Base-by-base conservation (phyloP, 2,888 invertebrate species). In the Acheta domesticus region DNA sequence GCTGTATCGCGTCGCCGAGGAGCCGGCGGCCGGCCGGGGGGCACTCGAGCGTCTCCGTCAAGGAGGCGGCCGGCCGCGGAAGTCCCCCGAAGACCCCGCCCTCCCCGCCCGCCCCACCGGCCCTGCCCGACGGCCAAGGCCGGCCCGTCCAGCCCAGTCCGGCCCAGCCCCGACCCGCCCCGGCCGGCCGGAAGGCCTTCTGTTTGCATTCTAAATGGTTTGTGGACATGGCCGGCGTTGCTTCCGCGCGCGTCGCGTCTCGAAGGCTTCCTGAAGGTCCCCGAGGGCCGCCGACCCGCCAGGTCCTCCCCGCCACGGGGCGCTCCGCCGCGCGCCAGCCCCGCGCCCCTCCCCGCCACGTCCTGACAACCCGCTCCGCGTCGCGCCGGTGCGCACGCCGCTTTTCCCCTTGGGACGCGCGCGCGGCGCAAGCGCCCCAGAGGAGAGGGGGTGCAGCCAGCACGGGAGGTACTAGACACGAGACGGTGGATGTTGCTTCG, bases 361-460 rank as follows among this genome's bases (percentile, higher is more conserved):
- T 14, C 16, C 14, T 11, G 48, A 49, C 49, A 48, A 36, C 76
- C 48, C 48, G 48, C 49, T 49, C 19, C 48, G 48, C 76, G 36
- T n/a, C 23, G 23, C 23, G 23, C 23, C 23, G 23, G 23, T 23
- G 23, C 23, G 48, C 48, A 76, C 76, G 48, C 49, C 19, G 19
- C 48, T 5, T 5, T n/a, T 11, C 48, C 36, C 76, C 48, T 19
- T 49, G 76, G 48, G 14, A 49, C 76, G 48, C 12, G 20, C 76
- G 76, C 48, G 36, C n/a, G 76, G 14, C 8, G 48, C 48, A 76
- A n/a, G 76, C 76, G 14, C 8, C 48, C 48, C 76, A 76, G n/a
- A 36, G 76, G 48, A 48, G 12, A 48, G 82, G 82, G 75, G 82
- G 81, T 84, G 84, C 77, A 84, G 36, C 36, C 36, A 8, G 36